phyloP scores from a whole-genome alignment of 2,888 invertebrate genomes.

The Coleophora flavipennella region DNA sequence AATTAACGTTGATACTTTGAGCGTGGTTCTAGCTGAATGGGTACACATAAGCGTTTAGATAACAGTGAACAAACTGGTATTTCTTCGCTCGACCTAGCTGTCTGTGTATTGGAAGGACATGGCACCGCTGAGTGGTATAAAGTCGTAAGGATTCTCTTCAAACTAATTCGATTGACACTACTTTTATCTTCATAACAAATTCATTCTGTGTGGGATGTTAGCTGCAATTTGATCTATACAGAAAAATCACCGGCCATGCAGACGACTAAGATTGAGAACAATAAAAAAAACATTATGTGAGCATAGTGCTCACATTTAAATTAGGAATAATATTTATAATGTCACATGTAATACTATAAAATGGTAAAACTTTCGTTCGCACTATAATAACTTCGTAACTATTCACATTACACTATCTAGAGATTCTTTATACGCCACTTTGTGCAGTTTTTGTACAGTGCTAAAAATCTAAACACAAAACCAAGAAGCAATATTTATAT shows the following conservation, averaged over 20 bases:
- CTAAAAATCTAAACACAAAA: constrained; percentile 37
- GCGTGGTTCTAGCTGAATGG: constrained; percentile 69
- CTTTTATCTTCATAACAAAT: constrained; percentile 41
- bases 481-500: constrained; percentile 27
- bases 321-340: too few relatives aligned
- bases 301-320: too few relatives aligned
- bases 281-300: constrained; percentile 8
- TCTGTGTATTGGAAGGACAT: constrained; percentile 51
- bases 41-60: constrained; percentile 71
- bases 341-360: too few relatives aligned
- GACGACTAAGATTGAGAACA: constrained; percentile 33
- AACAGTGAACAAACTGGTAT: constrained; percentile 50
- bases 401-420: too few relatives aligned
- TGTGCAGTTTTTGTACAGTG: constrained; percentile 66
- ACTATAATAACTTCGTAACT: too few relatives aligned
- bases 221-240: constrained; percentile 66
- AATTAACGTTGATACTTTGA: constrained; percentile 71
- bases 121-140: constrained; percentile 30
- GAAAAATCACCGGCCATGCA: constrained; percentile 62
- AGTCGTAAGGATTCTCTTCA: constrained; percentile 35
- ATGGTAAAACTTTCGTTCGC: too few relatives aligned
- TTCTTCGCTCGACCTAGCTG: constrained; percentile 58
- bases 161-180: constrained; percentile 48
- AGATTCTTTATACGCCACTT: constrained; percentile 16
- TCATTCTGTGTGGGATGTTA: constrained; percentile 54